Evolutionary conservation across 2,797 vertebrate species (phyloP), one percentile per base, ranked within the genome.

Genomic region (Rhinichthys osculus): DNA sequence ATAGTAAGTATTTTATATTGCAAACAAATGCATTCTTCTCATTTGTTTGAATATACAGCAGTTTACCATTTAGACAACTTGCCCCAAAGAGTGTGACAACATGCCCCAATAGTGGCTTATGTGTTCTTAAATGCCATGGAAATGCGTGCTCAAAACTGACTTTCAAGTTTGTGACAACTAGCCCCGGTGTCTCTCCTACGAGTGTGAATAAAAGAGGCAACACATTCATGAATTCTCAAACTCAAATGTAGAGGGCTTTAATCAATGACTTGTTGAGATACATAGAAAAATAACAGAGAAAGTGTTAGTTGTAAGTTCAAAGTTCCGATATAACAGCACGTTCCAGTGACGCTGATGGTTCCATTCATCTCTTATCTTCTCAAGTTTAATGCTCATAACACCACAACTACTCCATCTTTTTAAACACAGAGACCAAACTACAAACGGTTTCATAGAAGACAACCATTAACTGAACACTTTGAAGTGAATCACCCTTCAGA

Each of bases 241-340:
- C 87, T 93, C 91, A 94, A 95, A 95, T 94, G 93, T 87, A 92
- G 91, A 93, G 88, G 92, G 86, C 86, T 95, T 95, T 95, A 95
- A 94, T 95, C 88, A 90, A 92, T 91, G 90, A 91, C 92, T 91
- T 89, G 89, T 73, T 85, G 90, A 91, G 87, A 89, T 92, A 92
- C 91, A 93, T 93, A 94, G 90, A 95, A 94, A 94, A 93, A 92
- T 93, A 93, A 94, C 91, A 92, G 92, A 93, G 81, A 91, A 91
- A 89, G 91, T 93, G 91, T 93, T 92, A 91, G 80, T 87, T 91
- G 88, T 90, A 87, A 84, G 78, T 90, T 91, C 85, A 92, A 85
- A 91, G 85, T 85, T 91, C 87, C 87, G 86, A 91, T 88, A 86
- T 89, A 89, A 90, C 86, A 86, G 52, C 86, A 86, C 72, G 82